phyloP scores from a whole-genome alignment of 2,888 invertebrate genomes.

The Sussaba pulchella region DNA sequence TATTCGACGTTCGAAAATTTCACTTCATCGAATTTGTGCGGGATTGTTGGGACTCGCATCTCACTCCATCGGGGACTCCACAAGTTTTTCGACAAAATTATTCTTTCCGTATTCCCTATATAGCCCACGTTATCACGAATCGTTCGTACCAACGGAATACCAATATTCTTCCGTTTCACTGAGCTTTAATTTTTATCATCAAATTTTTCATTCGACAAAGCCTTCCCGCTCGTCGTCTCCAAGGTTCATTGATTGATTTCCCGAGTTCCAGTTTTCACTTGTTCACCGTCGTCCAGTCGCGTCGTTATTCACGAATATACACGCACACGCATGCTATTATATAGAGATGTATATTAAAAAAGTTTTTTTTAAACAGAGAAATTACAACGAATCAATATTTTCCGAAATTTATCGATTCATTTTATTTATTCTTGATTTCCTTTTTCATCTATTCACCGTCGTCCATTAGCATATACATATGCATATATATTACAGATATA shows the following conservation, averaged over 20 bases:
- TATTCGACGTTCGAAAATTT: background rate
- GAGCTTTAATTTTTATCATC: background rate
- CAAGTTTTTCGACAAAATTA: background rate
- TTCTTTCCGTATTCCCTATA: background rate
- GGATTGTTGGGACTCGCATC: too few relatives aligned
- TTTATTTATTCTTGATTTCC: background rate
- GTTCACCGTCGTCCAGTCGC: background rate
- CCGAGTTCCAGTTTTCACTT: background rate
- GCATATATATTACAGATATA: too few relatives aligned
- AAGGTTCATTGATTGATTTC: background rate
- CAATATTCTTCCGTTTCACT: conserved; percentile 10
- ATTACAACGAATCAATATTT: too few relatives aligned
- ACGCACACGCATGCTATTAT: too few relatives aligned
- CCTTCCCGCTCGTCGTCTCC: background rate
- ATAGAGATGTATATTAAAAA: too few relatives aligned
- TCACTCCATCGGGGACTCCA: background rate
- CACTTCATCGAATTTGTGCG: background rate
- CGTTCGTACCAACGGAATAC: conserved; percentile 2
- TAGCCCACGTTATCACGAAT: background rate
- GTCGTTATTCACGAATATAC: background rate
- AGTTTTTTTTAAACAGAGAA: too few relatives aligned
- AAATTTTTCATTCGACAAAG: background rate
- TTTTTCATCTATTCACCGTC: background rate
- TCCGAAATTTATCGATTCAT: background rate
- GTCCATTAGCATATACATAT: background rate